Conservation (phyloP, 2,113 vertebrate genomes). For the Sciurus niger region DNA sequence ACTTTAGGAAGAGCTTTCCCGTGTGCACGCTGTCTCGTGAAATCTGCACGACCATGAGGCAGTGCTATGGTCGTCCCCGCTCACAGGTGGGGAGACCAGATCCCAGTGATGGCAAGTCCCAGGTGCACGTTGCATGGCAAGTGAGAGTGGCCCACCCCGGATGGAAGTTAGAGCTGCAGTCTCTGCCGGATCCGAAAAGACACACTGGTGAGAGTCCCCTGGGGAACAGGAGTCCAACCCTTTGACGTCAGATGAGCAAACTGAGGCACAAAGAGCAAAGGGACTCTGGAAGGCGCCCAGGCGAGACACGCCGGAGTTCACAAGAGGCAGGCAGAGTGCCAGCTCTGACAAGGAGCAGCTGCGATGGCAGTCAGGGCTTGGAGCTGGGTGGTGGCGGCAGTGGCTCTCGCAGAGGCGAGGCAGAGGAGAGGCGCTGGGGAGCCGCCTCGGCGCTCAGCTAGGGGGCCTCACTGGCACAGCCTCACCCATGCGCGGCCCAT, state of each 20-base stretch:
- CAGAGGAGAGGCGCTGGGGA: accelerated
- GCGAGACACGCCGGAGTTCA: not conserved
- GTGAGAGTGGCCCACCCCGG: not conserved
- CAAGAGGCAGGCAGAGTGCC: not conserved
- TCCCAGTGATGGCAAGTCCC: not conserved
- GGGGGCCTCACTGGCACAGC: too few species aligned
- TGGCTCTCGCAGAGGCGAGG: accelerated
- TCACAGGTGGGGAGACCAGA: not conserved
- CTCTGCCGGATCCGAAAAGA: not conserved
- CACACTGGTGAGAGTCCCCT: accelerated
- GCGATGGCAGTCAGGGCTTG: accelerated
- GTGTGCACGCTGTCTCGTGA: not conserved
- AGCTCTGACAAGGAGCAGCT: accelerated
- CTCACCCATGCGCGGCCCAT: too few species aligned
- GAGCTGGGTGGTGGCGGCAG: accelerated
- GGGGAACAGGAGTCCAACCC: not conserved
- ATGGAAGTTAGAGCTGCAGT: not conserved
- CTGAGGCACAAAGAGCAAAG: not conserved
- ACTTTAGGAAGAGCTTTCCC: not conserved
- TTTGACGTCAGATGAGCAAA: not conserved
- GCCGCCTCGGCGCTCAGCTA: too few species aligned
- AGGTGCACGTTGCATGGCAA: accelerated
- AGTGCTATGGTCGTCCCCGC: accelerated
- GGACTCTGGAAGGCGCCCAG: not conserved
- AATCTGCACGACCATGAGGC: not conserved